Percentiles rank a stretch among this genome's conserved stretches.
Evolutionary conservation across 2,888 invertebrate species (phyloP).

Genomic region (Saturnia japonica): DNA sequence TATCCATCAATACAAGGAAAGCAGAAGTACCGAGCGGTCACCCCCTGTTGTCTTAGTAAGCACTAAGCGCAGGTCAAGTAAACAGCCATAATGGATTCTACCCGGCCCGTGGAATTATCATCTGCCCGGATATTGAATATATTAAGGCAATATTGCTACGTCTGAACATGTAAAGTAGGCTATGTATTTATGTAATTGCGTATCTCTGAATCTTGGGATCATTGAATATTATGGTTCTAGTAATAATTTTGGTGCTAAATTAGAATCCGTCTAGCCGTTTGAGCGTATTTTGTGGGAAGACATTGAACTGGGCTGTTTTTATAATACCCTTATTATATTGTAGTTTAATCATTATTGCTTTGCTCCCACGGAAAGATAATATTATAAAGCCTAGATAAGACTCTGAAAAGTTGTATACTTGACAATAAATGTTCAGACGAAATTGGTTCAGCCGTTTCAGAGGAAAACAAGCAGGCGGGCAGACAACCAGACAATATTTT

Average conservation of each 20-base stretch:
- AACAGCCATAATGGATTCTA: constrained; percentile 82
- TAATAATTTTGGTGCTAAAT: constrained; percentile 31
- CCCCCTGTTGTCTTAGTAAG: constrained; percentile 82
- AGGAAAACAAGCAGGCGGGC: too few species aligned
- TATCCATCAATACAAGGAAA: constrained; percentile 44
- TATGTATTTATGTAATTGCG: constrained; percentile 67
- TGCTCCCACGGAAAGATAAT: too few species aligned
- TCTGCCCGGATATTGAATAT: constrained; percentile 80
- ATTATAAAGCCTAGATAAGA: too few species aligned
- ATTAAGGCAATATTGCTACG: constrained; percentile 72
- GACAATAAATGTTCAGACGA: too few species aligned
- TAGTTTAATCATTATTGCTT: too few species aligned
- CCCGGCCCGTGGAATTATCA: constrained; percentile 76
- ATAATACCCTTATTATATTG: too few species aligned
- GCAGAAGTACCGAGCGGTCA: constrained; percentile 54
- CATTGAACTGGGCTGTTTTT: too few species aligned
- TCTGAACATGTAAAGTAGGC: constrained; percentile 38
- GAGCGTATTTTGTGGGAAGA: too few species aligned
- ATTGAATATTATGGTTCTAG: constrained; percentile 52
- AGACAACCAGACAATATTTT: too few species aligned
- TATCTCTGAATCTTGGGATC: constrained; percentile 40
- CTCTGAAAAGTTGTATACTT: too few species aligned
- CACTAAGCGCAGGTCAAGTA: constrained; percentile 81
- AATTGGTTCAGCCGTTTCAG: too few species aligned
- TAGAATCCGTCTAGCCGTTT: too few species aligned